Evolutionary conservation across 1,140 invertebrate species (phyloP).

Genomic region (Philaenus spumarius): DNA sequence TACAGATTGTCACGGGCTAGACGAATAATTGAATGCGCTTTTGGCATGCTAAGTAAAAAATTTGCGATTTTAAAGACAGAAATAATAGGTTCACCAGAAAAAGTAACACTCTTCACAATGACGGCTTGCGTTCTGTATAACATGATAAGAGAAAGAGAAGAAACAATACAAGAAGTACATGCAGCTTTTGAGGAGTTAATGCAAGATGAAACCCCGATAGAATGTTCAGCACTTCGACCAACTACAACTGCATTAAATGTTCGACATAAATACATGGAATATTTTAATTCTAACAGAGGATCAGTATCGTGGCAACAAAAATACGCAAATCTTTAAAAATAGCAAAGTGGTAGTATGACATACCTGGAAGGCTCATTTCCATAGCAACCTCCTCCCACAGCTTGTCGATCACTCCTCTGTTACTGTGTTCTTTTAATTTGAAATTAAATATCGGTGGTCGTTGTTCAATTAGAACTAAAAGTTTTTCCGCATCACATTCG

Average conservation of each 20-base stretch:
- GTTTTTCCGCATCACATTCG: no score
- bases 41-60: background rate
- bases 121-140: background rate
- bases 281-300: background rate
- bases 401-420: background rate
- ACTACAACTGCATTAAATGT: background rate
- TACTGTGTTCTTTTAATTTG: background rate
- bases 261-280: background rate
- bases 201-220: background rate
- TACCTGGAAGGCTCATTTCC: background rate
- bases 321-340: background rate
- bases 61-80: background rate
- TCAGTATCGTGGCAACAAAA: background rate
- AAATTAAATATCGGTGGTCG: background rate
- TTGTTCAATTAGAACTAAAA: background rate
- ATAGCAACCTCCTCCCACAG: background rate
- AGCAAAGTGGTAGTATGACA: background rate
- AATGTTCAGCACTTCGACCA: background rate
- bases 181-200: background rate
- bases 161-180: background rate
- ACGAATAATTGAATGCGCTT: background rate
- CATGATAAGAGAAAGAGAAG: background rate
- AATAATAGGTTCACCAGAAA: background rate
- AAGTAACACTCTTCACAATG: background rate
- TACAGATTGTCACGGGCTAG: background rate